These are phyloP conservation scores for Anagyrus pseudococci DNA, from an alignment of 2,888 invertebrate species.

Conservation along the genomic window DNA sequence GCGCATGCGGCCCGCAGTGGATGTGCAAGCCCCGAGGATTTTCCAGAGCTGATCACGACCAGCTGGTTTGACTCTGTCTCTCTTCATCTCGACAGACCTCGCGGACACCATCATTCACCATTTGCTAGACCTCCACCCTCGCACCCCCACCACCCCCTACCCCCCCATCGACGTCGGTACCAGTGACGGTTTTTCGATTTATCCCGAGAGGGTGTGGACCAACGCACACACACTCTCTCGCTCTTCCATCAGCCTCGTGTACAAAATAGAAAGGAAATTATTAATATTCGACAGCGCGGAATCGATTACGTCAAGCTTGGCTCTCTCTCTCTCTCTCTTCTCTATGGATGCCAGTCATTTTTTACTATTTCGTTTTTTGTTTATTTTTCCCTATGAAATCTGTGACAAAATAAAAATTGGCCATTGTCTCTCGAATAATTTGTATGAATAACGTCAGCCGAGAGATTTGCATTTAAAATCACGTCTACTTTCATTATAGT, in stretches of 20 bases:
- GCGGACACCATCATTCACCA: conserved; percentile 36
- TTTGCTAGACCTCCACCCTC: conserved; percentile 41
- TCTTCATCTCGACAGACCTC: conserved; percentile 37
- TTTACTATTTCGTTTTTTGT: too few species aligned
- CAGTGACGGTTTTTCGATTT: conserved; percentile 30
- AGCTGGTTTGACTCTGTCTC: conserved; percentile 42
- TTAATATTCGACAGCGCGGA: conserved; percentile 19
- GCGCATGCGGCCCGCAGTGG: not conserved
- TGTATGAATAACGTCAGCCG: too few species aligned
- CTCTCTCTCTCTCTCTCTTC: not conserved
- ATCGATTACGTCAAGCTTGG: conserved; percentile 26
- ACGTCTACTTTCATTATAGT: not conserved
- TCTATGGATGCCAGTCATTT: too few species aligned
- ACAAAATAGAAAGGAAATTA: conserved; percentile 5
- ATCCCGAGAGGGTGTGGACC: conserved; percentile 20
- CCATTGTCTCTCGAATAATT: too few species aligned
- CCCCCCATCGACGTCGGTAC: conserved; percentile 35
- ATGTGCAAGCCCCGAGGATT: conserved; percentile 19
- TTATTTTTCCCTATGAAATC: too few species aligned
- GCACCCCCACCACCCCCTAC: conserved; percentile 19
- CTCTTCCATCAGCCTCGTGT: not conserved
- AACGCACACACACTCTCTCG: conserved; percentile 24
- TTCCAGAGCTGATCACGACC: conserved; percentile 54
- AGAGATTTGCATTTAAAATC: too few species aligned
- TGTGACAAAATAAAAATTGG: too few species aligned